Conservation (phyloP, 1,140 invertebrate genomes). For the Dendrolimus punctatus region DNA sequence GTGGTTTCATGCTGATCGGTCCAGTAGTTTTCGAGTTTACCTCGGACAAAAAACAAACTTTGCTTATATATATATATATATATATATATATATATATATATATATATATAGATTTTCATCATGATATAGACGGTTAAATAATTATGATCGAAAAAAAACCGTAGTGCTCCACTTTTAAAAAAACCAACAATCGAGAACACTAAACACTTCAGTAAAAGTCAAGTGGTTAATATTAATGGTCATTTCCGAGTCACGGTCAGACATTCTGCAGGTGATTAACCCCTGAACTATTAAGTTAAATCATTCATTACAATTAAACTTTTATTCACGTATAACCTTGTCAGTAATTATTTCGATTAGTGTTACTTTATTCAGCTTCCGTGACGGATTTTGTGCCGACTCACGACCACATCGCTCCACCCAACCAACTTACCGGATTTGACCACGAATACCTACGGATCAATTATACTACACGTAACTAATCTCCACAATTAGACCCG, state of each 20-base stretch:
- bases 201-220: slow-evolving; percentile 22
- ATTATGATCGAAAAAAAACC: too few species aligned
- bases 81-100: too few species aligned
- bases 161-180: too few species aligned
- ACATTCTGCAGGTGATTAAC: slow-evolving; percentile 34
- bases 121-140: too few species aligned
- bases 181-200: slow-evolving; percentile 2
- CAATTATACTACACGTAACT: neutral
- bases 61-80: too few species aligned
- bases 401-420: slow-evolving; percentile 26
- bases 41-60: too few species aligned
- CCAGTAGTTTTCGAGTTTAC: too few species aligned
- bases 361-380: slow-evolving; percentile 25
- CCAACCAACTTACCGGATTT: slow-evolving; percentile 13
- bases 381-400: slow-evolving; percentile 27
- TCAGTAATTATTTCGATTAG: slow-evolving; percentile 4
- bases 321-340: slow-evolving; percentile 17
- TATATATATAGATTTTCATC: too few species aligned
- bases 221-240: slow-evolving; percentile 30
- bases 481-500: slow-evolving; percentile 4
- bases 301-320: slow-evolving; percentile 13
- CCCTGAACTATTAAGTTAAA: slow-evolving; percentile 30
- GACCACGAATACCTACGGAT: too few species aligned
- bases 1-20: too few species aligned
- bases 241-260: slow-evolving; percentile 30